A percentile compares a stretch with the other conserved stretches of the same genome.
Evolutionary conservation across 2,113 vertebrate species (phyloP).

Genomic region (Xyrauchen texanus): DNA sequence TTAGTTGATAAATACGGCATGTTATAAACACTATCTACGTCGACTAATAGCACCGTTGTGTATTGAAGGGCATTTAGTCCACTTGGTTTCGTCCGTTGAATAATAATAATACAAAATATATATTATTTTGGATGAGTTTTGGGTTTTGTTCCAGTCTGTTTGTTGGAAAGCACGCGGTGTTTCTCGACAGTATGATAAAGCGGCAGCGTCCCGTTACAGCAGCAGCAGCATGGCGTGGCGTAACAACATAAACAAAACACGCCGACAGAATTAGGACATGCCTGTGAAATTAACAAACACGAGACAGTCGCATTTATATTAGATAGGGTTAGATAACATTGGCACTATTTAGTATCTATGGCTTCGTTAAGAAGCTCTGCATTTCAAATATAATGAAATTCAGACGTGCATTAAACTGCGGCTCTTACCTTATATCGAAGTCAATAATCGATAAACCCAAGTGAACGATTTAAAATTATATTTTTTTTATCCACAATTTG

Average conservation of each 20-base stretch:
- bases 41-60: too few relatives aligned
- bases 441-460: not conserved
- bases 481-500: constrained; percentile 8
- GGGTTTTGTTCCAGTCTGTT: not conserved
- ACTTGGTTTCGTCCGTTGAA: too few relatives aligned
- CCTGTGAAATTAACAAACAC: not conserved
- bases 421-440: not conserved
- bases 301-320: not conserved
- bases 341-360: not conserved
- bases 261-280: not conserved
- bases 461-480: not conserved
- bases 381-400: not conserved
- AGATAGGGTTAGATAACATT: not conserved
- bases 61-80: too few relatives aligned
- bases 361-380: too few relatives aligned
- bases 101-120: too few relatives aligned
- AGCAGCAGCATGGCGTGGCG: constrained; percentile 3
- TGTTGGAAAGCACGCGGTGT: too few relatives aligned
- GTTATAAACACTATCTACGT: too few relatives aligned
- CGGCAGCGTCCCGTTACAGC: constrained; percentile 19
- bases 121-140: too few relatives aligned
- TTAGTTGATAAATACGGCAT: too few relatives aligned
- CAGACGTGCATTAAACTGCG: not conserved
- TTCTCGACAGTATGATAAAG: not conserved
- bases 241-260: constrained; percentile 11